A percentile compares a stretch with the other conserved stretches of the same genome.
phyloP scores from a whole-genome alignment of 2,888 invertebrate genomes.

The Stenolophus ochropezus region DNA sequence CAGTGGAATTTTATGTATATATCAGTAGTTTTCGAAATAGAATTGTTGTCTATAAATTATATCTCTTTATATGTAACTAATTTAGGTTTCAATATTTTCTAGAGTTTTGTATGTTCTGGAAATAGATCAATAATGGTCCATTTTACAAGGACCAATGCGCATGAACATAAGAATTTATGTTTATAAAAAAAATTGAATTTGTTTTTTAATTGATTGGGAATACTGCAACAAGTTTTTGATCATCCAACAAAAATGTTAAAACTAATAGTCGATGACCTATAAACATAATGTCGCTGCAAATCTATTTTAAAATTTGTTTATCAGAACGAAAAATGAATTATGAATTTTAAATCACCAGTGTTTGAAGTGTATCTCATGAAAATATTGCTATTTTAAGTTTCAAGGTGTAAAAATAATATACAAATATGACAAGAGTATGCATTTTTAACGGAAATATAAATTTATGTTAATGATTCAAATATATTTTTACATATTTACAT shows the following conservation, averaged over 20 bases:
- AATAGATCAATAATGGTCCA: constrained; percentile 60
- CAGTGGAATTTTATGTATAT: neutral
- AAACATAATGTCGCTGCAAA: neutral
- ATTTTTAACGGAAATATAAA: neutral
- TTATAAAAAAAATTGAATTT: constrained; percentile 34
- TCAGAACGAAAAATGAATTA: constrained; percentile 33
- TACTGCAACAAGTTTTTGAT: constrained; percentile 16
- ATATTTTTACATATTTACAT: neutral
- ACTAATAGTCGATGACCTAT: constrained; percentile 21
- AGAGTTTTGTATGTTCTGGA: constrained; percentile 32
- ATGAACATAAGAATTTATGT: constrained; percentile 32
- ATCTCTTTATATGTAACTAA: neutral
- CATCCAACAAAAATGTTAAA: constrained; percentile 15
- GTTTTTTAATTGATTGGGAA: constrained; percentile 43
- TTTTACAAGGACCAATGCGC: constrained; percentile 54
- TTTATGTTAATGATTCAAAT: neutral
- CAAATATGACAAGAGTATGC: neutral
- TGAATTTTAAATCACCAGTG: constrained; percentile 39
- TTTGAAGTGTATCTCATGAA: constrained; percentile 43
- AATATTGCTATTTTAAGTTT: constrained; percentile 26
- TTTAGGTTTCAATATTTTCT: neutral
- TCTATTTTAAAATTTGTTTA: constrained; percentile 40
- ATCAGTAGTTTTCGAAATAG: neutral
- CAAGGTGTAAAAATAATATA: constrained; percentile 20
- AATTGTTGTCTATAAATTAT: neutral